Conservation (phyloP, 2,888 invertebrate species). For the Agrotis ipsilon region DNA sequence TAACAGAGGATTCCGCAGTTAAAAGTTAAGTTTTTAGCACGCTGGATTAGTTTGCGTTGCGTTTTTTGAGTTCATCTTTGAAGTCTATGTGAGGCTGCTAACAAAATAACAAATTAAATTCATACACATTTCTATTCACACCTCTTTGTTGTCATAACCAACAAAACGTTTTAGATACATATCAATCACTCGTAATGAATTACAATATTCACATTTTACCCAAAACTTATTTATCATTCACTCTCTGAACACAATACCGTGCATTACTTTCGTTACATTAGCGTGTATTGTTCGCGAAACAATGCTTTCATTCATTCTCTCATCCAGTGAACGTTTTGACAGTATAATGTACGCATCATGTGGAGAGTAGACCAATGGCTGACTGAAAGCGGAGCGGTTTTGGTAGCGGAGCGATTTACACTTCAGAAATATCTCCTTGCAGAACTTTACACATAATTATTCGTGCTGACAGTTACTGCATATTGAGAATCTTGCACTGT, state of each 20-base stretch:
- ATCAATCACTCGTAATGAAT: conserved; percentile 41
- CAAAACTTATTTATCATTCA: conserved; percentile 47
- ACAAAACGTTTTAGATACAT: conserved; percentile 13
- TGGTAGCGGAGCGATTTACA: too few relatives aligned
- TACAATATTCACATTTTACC: conserved; percentile 40
- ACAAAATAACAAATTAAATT: neutral
- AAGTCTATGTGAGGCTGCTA: too few relatives aligned
- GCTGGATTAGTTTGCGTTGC: too few relatives aligned
- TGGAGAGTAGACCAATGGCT: neutral
- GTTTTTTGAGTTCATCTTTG: too few relatives aligned
- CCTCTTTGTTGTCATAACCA: conserved; percentile 7
- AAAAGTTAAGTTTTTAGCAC: too few relatives aligned
- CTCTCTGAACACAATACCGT: conserved; percentile 35
- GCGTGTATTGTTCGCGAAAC: conserved; percentile 54
- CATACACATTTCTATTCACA: neutral
- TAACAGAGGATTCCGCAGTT: too few relatives aligned
- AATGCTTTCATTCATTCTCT: conserved; percentile 52
- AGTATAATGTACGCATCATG: conserved; percentile 27
- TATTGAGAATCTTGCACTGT: too few relatives aligned
- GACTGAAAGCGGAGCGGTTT: neutral
- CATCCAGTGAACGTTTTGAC: conserved; percentile 46
- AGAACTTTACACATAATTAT: neutral
- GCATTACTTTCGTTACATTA: conserved; percentile 50
- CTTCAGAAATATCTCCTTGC: neutral
- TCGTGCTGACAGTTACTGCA: too few relatives aligned